phyloP scores from a whole-genome alignment of 2,797 vertebrate species.

The Cyclura pinguis region DNA sequence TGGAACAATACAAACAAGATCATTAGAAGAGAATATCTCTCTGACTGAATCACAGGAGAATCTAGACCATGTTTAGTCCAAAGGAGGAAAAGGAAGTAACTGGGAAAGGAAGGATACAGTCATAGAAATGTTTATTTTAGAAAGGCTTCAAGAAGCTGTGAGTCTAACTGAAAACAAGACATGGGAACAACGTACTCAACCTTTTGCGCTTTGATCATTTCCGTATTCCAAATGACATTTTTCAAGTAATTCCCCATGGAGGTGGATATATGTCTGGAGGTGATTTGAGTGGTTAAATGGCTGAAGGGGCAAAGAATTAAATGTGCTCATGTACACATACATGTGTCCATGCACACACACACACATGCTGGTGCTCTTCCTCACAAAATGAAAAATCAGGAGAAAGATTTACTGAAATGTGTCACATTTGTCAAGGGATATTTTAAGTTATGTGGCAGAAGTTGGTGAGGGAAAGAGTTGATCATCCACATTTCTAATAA shows the following conservation, averaged over 20 bases:
- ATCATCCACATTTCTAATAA: constrained; percentile 62
- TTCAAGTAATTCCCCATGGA: too few species aligned
- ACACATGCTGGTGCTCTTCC: neutral
- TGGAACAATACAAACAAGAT: neutral
- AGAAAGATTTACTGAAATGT: neutral
- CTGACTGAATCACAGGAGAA: too few species aligned
- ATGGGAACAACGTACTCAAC: neutral
- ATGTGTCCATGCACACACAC: too few species aligned
- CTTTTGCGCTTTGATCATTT: neutral
- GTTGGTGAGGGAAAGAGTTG: constrained; percentile 20
- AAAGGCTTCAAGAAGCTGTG: neutral
- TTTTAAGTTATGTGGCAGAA: neutral
- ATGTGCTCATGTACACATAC: neutral
- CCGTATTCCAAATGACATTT: neutral
- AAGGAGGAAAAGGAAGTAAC: too few species aligned
- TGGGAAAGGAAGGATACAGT: too few species aligned
- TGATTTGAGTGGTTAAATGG: neutral
- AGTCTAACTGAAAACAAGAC: neutral
- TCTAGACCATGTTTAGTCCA: too few species aligned
- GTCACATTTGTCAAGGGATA: neutral
- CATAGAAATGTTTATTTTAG: neutral
- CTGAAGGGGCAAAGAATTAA: neutral
- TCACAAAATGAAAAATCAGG: neutral
- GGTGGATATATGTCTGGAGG: neutral
- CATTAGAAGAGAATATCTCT: too few species aligned